These are phyloP conservation scores for Creontiades dilutus DNA, from an alignment of 2,888 invertebrate species.

Conservation along the genomic window DNA sequence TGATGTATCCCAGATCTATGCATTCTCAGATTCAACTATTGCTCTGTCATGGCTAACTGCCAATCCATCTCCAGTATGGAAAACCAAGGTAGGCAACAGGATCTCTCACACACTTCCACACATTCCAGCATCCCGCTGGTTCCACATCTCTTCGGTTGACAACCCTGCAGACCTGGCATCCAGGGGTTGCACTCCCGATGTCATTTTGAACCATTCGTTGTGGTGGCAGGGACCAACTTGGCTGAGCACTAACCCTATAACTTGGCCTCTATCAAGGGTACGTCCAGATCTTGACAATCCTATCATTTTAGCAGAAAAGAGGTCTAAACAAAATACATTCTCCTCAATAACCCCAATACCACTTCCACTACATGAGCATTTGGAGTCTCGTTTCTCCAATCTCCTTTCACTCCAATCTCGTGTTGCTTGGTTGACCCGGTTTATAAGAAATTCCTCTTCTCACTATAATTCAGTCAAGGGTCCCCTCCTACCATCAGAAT, in stretches of 20 bases:
- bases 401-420: background rate
- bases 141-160: background rate
- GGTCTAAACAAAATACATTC: too few species aligned
- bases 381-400: background rate
- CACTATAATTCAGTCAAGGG: too few species aligned
- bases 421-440: background rate
- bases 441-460: background rate
- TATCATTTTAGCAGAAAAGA: too few species aligned
- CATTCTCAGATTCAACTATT: background rate
- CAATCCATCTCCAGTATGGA: slow-evolving; percentile 34
- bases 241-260: background rate
- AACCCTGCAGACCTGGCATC: background rate
- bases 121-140: background rate
- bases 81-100: background rate
- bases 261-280: too few species aligned
- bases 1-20: background rate
- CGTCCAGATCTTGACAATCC: too few species aligned
- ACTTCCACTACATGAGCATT: too few species aligned
- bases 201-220: background rate
- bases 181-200: background rate
- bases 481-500: background rate
- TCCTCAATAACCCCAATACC: too few species aligned
- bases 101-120: background rate
- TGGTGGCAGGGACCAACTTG: slow-evolving; percentile 24
- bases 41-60: slow-evolving; percentile 24